Evolutionary conservation across 2,888 invertebrate genomes (phyloP).

Genomic region (Xanthorhoe designata): DNA sequence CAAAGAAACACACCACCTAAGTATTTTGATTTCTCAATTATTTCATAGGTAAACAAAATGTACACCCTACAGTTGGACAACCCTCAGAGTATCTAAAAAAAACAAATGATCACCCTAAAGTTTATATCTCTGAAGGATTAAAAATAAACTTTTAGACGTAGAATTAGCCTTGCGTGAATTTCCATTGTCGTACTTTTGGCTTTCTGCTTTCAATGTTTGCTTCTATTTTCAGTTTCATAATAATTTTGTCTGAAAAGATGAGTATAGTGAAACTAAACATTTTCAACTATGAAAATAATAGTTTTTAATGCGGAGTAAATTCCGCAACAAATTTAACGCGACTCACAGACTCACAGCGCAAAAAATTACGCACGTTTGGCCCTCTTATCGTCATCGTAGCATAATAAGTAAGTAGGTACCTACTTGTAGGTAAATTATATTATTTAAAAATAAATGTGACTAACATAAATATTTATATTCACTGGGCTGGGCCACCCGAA

Average conservation of each 20-base stretch:
- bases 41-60: no score
- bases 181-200: not conserved
- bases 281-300: no score
- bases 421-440: no score
- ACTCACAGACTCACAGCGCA: no score
- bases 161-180: slow-evolving; percentile 4
- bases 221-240: not conserved
- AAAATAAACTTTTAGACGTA: slow-evolving; percentile 3
- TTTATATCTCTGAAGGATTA: slow-evolving; percentile 6
- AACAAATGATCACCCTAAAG: not conserved
- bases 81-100: not conserved
- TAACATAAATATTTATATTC: slow-evolving; percentile 12
- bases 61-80: not conserved
- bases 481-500: slow-evolving; percentile 33
- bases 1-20: no score
- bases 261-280: no score
- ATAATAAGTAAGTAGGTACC: no score
- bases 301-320: no score
- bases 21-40: not conserved
- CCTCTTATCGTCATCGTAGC: no score
- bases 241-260: no score
- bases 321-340: no score
- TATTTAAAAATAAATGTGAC: not conserved
- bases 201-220: not conserved
- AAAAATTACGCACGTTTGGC: no score